Base-by-base conservation (phyloP, 2,888 invertebrate genomes). In the Metopia argyrocephala region DNA sequence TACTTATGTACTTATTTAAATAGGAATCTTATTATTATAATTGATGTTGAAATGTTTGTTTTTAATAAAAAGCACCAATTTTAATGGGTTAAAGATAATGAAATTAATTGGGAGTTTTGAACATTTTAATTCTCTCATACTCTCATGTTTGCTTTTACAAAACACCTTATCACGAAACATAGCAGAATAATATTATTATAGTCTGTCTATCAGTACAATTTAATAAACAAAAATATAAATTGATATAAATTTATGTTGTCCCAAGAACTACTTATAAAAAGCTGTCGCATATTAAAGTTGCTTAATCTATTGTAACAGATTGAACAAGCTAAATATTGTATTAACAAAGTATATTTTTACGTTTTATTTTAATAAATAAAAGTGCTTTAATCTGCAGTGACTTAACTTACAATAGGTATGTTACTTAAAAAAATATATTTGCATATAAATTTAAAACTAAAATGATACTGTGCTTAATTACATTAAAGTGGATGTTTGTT, bases 111-210 rank as follows among this genome's bases (percentile, higher is more conserved):
- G 20, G 2, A 61, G 21, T 38, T 31, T 52, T 45, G 15, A 38
- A 38, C n/a, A 54, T 50, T 62, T 27, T 6, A 7, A 48, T 27
- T 20, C 23, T 73, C 45, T 65, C 28, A 56, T 21, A 31, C 20
- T 28, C 31, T 52, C 12, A 45, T 65, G 52, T 75, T 69, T 73
- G 46, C 15, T 27, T 62, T 73, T 57, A 54, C 28, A 62, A 15
- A 70, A 57, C 52, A 80, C 76, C 76, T 80, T 80, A 80, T 80
- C 80, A 76, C 12, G 6, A 52, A 66, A 46, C 50, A 75, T 70
- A 48, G 70, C 56, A 48, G 21, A 48, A 9, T 45, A 61, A 50
- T 61, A n/a, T 69, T 61, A n/a, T 69, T 62, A 21, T 50, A 68
- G 62, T 56, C 54, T 64, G 57, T 23, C 54, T 56, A 62, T 59